Evolutionary conservation across 2,797 vertebrate genomes (phyloP), one percentile per base, ranked within the genome.

Genomic region (Amniataba percoides): DNA sequence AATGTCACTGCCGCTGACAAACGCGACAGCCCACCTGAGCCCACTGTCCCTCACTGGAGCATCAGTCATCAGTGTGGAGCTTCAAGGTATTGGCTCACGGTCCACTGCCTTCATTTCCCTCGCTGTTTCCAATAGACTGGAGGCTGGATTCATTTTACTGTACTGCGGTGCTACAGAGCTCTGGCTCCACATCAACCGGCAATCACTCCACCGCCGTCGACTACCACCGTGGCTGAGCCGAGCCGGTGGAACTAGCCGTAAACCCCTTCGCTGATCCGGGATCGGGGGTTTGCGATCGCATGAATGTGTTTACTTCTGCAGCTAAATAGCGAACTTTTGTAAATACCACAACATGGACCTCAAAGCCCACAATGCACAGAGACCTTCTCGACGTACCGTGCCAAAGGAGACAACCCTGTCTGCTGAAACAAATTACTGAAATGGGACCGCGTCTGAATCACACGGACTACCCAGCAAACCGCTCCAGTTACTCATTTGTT

Each of bases 311-410:
- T 84, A 89, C 77, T 73, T 91, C 83, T 89, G 82, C 82, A 91
- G 74, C 81, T 85, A 86, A 89, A 89, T 85, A 74, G 84, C 27
- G 43, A 78, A 88, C 80, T 79, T 62, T 81, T 88, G 85, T 83
- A 90, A 93, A 91, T 87, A 83, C 78, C 79, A 88, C 87, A 91
- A 89, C 91, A 88, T 82, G 89, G 88, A 92, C 89, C 89, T 93
- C 89, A 88, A 78, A 80, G 80, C 84, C 85, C 85, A 80, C 76
- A 81, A 84, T 85, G 87, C 88, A 78, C 87, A 83, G 79, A 92
- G 80, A 91, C 89, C 88, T 92, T 93, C 82, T 87, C 75, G 56
- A 89, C 90, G 87, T 89, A 66, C 81, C 21, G 92, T 94, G 94
- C 94, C 93, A 94, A 95, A 94, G 83, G 90, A 91, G 83, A 86